These are phyloP conservation scores for Caenorhabditis angaria DNA, from an alignment of 2,888 invertebrate species.

Conservation along the genomic window DNA sequence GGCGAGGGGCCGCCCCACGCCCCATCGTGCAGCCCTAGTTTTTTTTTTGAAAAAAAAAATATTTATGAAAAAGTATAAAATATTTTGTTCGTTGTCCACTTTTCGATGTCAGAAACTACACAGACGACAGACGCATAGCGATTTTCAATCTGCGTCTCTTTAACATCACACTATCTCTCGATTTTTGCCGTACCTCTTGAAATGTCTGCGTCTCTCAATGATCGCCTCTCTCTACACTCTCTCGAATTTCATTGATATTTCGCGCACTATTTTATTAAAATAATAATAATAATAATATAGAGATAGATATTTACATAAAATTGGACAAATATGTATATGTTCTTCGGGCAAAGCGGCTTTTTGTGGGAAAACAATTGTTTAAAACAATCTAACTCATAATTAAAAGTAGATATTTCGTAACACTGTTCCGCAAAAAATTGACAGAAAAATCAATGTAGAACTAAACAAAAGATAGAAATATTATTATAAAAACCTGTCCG, in stretches of 20 bases:
- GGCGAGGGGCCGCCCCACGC: too few species aligned
- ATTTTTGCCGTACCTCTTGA: background rate
- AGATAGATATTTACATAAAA: slow-evolving; percentile 1
- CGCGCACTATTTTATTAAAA: slow-evolving; percentile 4
- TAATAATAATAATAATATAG: background rate
- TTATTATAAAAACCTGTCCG: slow-evolving; percentile 3
- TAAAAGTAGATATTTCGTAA: slow-evolving; percentile 1
- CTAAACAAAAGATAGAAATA: background rate
- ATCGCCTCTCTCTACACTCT: background rate
- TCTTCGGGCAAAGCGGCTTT: background rate
- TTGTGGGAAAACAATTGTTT: background rate
- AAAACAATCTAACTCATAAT: background rate
- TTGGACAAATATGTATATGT: background rate
- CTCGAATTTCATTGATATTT: background rate
- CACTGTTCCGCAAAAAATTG: too few species aligned
- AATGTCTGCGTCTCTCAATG: background rate
- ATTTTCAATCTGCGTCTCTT: background rate
- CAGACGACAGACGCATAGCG: background rate
- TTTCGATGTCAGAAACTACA: slow-evolving; percentile 4
- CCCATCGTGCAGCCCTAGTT: background rate
- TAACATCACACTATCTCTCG: background rate
- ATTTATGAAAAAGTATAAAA: slow-evolving; percentile 2
- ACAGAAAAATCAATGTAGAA: background rate
- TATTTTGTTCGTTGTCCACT: slow-evolving; percentile 4
- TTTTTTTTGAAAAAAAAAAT: background rate